phyloP scores from a whole-genome alignment of 37 sponge, comb jelly and placozoan species.

The Ianthella basta region DNA sequence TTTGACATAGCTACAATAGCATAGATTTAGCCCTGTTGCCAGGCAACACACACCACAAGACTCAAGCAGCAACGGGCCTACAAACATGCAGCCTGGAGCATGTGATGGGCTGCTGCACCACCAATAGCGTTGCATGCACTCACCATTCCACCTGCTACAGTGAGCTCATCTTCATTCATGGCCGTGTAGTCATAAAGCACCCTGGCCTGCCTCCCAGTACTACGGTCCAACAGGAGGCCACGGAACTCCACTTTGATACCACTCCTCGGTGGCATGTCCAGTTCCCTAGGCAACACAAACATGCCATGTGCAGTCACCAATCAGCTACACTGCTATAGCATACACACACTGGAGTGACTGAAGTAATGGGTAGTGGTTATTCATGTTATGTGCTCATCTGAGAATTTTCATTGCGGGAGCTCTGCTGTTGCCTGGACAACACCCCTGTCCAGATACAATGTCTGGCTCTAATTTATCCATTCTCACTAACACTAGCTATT shows the following conservation, averaged over 20 bases:
- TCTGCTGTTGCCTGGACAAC: too few species aligned
- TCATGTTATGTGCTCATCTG: too few species aligned
- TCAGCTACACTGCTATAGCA: neutral
- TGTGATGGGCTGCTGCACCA: neutral
- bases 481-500: too few species aligned
- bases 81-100: too few species aligned
- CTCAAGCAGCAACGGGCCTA: too few species aligned
- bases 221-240: constrained; percentile 54
- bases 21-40: too few species aligned
- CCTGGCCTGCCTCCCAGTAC: constrained; percentile 46
- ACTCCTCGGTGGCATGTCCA: too few species aligned
- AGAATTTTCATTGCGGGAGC: too few species aligned
- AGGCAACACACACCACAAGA: too few species aligned
- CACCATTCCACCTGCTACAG: constrained; percentile 60
- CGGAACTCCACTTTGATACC: constrained; percentile 34
- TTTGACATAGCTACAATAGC: too few species aligned
- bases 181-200: constrained; percentile 81
- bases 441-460: too few species aligned
- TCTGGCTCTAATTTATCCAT: too few species aligned
- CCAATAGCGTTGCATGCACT: neutral
- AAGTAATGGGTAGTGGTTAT: neutral
- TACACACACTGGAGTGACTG: neutral
- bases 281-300: neutral
- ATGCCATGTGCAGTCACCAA: neutral
- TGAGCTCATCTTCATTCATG: constrained; percentile 43